Percentiles rank a stretch among this genome's conserved stretches.
Evolutionary conservation across 2,888 invertebrate genomes (phyloP).

Genomic region (Biston stratarius): DNA sequence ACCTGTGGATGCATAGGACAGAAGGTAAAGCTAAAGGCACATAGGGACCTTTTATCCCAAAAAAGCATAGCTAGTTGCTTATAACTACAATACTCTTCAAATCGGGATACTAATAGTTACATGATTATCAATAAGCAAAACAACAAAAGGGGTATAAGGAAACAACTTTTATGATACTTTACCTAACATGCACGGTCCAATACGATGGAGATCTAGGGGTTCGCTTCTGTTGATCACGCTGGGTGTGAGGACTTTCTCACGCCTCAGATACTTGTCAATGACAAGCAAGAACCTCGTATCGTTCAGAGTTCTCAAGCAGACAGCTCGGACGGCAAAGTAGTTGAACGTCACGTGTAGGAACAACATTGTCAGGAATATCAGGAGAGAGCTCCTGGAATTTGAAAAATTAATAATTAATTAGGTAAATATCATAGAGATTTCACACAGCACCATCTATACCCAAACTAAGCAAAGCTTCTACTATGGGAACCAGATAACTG

Average conservation of each 20-base stretch:
- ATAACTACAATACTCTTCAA: too few relatives aligned
- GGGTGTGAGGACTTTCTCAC: slow-evolving; percentile 88
- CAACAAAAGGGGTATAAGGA: too few relatives aligned
- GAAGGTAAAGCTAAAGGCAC: too few relatives aligned
- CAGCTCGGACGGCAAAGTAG: slow-evolving; percentile 93
- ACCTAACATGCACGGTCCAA: slow-evolving; percentile 65
- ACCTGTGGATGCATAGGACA: too few relatives aligned
- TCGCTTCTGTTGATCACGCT: slow-evolving; percentile 90
- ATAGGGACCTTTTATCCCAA: too few relatives aligned
- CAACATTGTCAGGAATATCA: slow-evolving; percentile 91
- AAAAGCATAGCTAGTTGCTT: too few relatives aligned
- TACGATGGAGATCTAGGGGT: slow-evolving; percentile 72
- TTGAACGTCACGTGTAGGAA: slow-evolving; percentile 94
- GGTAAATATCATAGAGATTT: too few relatives aligned
- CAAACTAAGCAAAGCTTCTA: not conserved
- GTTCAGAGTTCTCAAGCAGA: slow-evolving; percentile 93
- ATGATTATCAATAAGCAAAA: too few relatives aligned
- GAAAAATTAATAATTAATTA: too few relatives aligned
- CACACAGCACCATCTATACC: too few relatives aligned
- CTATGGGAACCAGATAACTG: too few relatives aligned
- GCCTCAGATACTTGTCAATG: slow-evolving; percentile 88
- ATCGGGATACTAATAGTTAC: too few relatives aligned
- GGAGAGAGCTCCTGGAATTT: slow-evolving; percentile 88
- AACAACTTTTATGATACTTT: slow-evolving; percentile 9
- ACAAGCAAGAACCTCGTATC: slow-evolving; percentile 91